Evolutionary conservation across 2,888 invertebrate genomes (phyloP).

Genomic region (Erebia palarica): DNA sequence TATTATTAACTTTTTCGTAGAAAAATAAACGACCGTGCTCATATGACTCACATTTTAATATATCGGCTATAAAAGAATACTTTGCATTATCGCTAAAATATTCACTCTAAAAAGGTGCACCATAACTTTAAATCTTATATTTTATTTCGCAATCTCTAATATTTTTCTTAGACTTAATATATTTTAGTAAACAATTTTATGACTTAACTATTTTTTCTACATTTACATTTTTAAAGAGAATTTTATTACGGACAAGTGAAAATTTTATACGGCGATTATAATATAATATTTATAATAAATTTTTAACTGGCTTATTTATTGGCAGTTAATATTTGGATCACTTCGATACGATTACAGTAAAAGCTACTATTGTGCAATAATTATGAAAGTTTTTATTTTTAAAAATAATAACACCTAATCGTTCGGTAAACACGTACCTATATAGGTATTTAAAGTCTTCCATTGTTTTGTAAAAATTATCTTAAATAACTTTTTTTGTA

Average conservation of each 20-base stretch:
- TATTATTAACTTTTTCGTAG: conserved; percentile 55
- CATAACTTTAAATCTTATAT: conserved; percentile 66
- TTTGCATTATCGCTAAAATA: conserved; percentile 54
- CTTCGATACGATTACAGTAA: conserved; percentile 34
- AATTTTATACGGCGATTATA: conserved; percentile 47
- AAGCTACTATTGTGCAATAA: conserved; percentile 31
- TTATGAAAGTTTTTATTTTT: conserved; percentile 25
- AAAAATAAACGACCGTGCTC: conserved; percentile 56
- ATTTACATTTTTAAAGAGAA: conserved; percentile 57
- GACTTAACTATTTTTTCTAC: conserved; percentile 51
- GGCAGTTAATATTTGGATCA: conserved; percentile 41
- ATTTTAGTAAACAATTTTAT: conserved; percentile 57
- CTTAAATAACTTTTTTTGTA: conserved; percentile 22
- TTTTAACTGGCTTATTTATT: conserved; percentile 44
- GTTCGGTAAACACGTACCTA: conserved; percentile 24
- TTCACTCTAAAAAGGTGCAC: conserved; percentile 74
- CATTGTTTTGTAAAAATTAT: conserved; percentile 21
- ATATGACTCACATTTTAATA: conserved; percentile 49
- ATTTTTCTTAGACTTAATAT: conserved; percentile 54
- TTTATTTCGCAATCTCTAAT: conserved; percentile 60
- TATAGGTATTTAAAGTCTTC: conserved; percentile 22
- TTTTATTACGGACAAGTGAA: conserved; percentile 42
- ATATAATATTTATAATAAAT: conserved; percentile 40
- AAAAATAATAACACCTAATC: conserved; percentile 2
- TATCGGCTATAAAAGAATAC: conserved; percentile 54